phyloP scores from a whole-genome alignment of 1,140 invertebrate genomes.

The Drosophila grimshawi region DNA sequence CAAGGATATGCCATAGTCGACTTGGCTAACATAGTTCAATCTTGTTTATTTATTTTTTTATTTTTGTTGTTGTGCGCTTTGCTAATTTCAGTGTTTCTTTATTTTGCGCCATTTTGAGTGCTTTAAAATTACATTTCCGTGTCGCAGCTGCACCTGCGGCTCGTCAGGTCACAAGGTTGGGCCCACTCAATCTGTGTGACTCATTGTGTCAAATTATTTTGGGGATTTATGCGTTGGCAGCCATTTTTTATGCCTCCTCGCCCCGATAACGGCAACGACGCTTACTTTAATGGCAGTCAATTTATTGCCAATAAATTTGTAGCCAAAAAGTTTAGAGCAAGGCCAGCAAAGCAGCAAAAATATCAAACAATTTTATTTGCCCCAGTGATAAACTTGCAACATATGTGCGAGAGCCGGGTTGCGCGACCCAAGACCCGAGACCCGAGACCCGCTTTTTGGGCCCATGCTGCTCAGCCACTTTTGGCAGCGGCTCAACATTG shows the following conservation, averaged over 20 bases:
- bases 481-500: constrained; percentile 70
- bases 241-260: constrained; percentile 61
- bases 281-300: constrained; percentile 81
- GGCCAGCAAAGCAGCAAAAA: constrained; percentile 57
- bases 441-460: constrained; percentile 13
- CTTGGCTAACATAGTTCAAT: not conserved
- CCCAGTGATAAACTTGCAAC: constrained; percentile 80
- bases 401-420: constrained; percentile 60
- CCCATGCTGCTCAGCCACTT: constrained; percentile 41
- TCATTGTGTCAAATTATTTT: constrained; percentile 83
- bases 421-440: not conserved
- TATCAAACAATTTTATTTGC: constrained; percentile 77
- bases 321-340: constrained; percentile 81
- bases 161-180: constrained; percentile 53
- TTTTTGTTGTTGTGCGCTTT: constrained; percentile 2
- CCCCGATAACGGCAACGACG: constrained; percentile 22
- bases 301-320: constrained; percentile 84
- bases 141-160: constrained; percentile 79
- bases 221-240: constrained; percentile 80
- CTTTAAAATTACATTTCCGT: constrained; percentile 80
- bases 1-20: not conserved
- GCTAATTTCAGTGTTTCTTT: constrained; percentile 57
- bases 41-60: not conserved
- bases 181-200: constrained; percentile 79
- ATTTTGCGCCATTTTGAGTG: constrained; percentile 49